A percentile compares a stretch with the other conserved stretches of the same genome.
phyloP scores from a whole-genome alignment of 2,797 vertebrate species.

The Catamblyrhynchus diadema region DNA sequence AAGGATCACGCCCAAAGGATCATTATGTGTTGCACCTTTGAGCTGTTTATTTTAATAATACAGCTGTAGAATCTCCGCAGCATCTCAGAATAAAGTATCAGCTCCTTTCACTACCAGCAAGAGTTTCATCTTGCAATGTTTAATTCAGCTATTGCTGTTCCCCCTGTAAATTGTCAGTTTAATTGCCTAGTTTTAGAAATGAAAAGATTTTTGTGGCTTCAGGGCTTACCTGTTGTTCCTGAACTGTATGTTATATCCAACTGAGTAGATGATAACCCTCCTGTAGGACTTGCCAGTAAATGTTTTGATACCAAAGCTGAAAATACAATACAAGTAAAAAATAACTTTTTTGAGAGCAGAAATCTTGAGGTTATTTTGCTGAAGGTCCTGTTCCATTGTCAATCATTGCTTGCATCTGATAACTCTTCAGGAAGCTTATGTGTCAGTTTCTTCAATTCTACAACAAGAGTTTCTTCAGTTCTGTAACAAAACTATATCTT shows the following conservation, averaged over 20 bases:
- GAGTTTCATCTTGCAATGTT: conserved; percentile 57
- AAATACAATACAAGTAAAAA: not conserved
- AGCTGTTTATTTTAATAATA: conserved; percentile 60
- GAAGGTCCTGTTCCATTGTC: not conserved
- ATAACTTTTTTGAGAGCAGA: not conserved
- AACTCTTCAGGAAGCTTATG: not conserved
- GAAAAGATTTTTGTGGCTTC: conserved; percentile 25
- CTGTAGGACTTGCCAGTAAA: conserved; percentile 3
- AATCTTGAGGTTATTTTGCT: not conserved
- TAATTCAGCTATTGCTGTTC: conserved; percentile 33
- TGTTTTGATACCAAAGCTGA: conserved; percentile 19
- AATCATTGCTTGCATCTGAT: not conserved
- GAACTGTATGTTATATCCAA: not conserved
- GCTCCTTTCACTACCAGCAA: conserved; percentile 4
- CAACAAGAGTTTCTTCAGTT: not conserved
- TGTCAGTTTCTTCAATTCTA: not conserved
- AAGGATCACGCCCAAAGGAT: not conserved
- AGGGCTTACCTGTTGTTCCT: conserved; percentile 1
- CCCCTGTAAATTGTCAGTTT: conserved; percentile 18
- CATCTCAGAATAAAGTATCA: conserved; percentile 44
- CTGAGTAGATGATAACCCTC: conserved; percentile 22
- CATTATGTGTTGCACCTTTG: conserved; percentile 9
- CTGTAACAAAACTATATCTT: not conserved
- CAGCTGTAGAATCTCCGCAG: conserved; percentile 11
- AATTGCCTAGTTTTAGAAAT: conserved; percentile 50